phyloP scores from a whole-genome alignment of 2,888 invertebrate genomes.

The Trissonchulus latispiculum region DNA sequence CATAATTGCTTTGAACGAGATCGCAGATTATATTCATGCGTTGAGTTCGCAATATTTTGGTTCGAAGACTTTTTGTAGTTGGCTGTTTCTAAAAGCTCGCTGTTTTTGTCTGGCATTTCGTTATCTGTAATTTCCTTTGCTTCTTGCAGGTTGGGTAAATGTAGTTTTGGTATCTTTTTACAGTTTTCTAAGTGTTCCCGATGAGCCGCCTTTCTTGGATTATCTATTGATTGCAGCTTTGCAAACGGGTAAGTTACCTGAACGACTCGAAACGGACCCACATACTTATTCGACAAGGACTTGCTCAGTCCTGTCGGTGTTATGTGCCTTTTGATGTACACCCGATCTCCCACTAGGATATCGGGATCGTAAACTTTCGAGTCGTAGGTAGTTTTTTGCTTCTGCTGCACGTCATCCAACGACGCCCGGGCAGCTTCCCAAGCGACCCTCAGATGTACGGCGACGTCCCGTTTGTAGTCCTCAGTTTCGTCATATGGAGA shows the following conservation, averaged over 20 bases:
- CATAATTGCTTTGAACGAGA: too few relatives aligned
- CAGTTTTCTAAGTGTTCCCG: background rate
- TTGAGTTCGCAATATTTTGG: too few relatives aligned
- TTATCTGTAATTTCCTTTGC: too few relatives aligned
- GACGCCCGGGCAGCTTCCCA: background rate
- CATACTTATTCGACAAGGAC: background rate
- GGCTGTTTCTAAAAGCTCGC: too few relatives aligned
- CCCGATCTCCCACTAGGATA: background rate
- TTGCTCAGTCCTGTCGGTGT: background rate
- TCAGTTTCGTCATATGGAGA: background rate
- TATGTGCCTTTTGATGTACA: background rate
- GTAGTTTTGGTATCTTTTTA: background rate
- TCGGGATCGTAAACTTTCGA: background rate
- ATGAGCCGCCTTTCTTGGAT: background rate
- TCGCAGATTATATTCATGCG: too few relatives aligned
- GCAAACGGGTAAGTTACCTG: background rate
- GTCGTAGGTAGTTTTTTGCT: background rate
- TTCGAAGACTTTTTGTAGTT: too few relatives aligned
- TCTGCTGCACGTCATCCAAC: background rate
- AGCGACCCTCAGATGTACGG: background rate
- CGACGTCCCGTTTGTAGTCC: background rate
- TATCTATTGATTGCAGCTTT: background rate
- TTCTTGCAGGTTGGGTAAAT: constrained; percentile 3
- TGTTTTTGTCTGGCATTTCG: too few relatives aligned
- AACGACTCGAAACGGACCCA: background rate